Base-by-base conservation (phyloP, 2,113 vertebrate genomes). In the Myotis davidii region DNA sequence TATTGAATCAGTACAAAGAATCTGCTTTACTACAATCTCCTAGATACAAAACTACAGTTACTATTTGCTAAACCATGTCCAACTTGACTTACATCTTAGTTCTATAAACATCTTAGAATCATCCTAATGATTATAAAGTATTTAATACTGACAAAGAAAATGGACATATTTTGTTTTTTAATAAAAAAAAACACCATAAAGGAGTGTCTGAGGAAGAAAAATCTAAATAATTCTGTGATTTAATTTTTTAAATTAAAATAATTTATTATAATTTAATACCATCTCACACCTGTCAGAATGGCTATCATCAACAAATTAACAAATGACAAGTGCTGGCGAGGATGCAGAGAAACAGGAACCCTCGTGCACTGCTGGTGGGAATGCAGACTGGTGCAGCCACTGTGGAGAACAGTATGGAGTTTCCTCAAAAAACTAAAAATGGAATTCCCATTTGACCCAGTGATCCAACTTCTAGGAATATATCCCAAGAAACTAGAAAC, bases 1-100 rank as follows among this genome's bases (percentile, higher is more conserved):
- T 97, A 37, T 52, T 93, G 61, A 97, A 52, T 65, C 92, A 94
- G 72, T 96, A 37, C 79, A 94, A 93, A 52, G 67, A 88, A 85
- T 70, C n/a, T 92, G 29, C 23, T 89, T 94, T 69, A 81, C 21
- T 50, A 18, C 0, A 69, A 42, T 32, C 72, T 88, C n/a, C 79
- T 95, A 74, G 48, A 85, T 45, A 10, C 20, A 85, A 87, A 82
- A 20, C 11, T 92, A 13, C 29, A 54, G 67, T 84, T 97, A 3
- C 70, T 88, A 50, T 93, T 92, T 96, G 20, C 25, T 96, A 73
- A 42, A 87, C 65, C 65, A 82, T 25, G 76, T 97, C 67, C 92
- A 96, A 91, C 5, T 95, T 85, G 13, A 65, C 11, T 88, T 82
- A 20, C 1, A 6, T 74, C 85, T 64, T 61, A 93, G 45, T 79